Percentiles rank a stretch among this genome's conserved stretches.
Conservation (phyloP, 1,140 invertebrate species). For the Drosophila mojavensis region DNA sequence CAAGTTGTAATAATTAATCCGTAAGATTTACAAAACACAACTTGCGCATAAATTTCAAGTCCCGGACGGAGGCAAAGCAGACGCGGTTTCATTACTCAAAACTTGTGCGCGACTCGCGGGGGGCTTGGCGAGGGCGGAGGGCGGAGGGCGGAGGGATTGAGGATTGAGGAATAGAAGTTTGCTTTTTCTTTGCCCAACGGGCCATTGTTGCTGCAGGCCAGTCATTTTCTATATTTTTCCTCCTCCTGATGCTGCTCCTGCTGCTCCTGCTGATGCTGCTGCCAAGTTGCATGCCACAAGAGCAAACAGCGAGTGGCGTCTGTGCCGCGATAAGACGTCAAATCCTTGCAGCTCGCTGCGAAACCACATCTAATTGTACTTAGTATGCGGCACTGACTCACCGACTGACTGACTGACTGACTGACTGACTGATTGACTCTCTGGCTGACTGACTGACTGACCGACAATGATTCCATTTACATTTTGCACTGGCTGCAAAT, state of each 20-base stretch:
- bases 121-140: neutral
- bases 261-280: neutral
- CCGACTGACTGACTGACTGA: conserved; percentile 31
- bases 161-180: conserved; percentile 19
- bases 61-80: neutral
- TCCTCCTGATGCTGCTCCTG: neutral
- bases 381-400: conserved; percentile 59
- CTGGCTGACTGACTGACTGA: conserved; percentile 35
- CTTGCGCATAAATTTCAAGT: conserved; percentile 54
- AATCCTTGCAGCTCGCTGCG: conserved; percentile 25
- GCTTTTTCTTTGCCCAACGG: conserved; percentile 33
- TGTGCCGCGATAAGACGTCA: conserved; percentile 43
- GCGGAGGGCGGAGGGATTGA: neutral
- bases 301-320: conserved; percentile 56
- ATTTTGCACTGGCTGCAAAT: conserved; percentile 46
- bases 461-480: conserved; percentile 53
- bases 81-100: conserved; percentile 74
- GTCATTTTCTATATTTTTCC: conserved; percentile 64
- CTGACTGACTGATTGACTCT: conserved; percentile 28
- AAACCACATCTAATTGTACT: conserved; percentile 68
- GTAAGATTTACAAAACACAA: conserved; percentile 71
- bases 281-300: conserved; percentile 60
- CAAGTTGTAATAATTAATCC: conserved; percentile 82
- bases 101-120: conserved; percentile 18
- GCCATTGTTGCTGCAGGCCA: conserved; percentile 66